Conservation (phyloP, 1,140 invertebrate species). For the Asbolus verrucosus region DNA sequence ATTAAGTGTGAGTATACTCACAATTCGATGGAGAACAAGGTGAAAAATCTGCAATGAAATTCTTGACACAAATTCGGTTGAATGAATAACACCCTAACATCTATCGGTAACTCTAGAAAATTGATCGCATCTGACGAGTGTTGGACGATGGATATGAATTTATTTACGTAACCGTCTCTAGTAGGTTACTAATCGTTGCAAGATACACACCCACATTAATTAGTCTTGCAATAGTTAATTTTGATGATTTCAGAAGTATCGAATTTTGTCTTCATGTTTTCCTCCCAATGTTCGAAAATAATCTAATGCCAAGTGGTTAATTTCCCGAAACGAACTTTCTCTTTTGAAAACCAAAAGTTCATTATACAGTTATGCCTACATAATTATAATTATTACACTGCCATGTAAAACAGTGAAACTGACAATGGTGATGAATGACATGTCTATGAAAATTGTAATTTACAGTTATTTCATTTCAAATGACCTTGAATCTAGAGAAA, state of each 20-base stretch:
- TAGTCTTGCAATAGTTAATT: not conserved
- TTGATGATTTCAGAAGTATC: not conserved
- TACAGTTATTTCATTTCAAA: no score
- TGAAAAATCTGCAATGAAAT: conserved; percentile 22
- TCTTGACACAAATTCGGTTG: conserved; percentile 36
- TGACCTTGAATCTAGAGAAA: conserved; percentile 45
- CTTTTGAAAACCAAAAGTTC: conserved; percentile 10
- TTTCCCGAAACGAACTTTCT: conserved; percentile 22
- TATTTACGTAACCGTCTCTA: no score
- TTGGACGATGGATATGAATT: no score
- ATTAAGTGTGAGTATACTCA: not conserved
- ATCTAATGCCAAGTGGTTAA: no score
- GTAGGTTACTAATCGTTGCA: conserved; percentile 7
- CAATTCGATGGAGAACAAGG: conserved; percentile 20
- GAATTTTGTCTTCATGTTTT: no score
- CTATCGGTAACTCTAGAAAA: conserved; percentile 9
- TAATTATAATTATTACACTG: conserved; percentile 12
- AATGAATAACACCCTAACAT: no score
- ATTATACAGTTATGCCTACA: conserved; percentile 12
- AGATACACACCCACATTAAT: not conserved
- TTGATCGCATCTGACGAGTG: no score
- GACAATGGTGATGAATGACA: conserved; percentile 31
- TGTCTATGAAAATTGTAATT: not conserved
- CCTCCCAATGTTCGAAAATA: conserved; percentile 3
- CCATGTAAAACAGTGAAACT: conserved; percentile 14